phyloP scores from a whole-genome alignment of 2,797 vertebrate species.

The Hemibagrus guttatus region DNA sequence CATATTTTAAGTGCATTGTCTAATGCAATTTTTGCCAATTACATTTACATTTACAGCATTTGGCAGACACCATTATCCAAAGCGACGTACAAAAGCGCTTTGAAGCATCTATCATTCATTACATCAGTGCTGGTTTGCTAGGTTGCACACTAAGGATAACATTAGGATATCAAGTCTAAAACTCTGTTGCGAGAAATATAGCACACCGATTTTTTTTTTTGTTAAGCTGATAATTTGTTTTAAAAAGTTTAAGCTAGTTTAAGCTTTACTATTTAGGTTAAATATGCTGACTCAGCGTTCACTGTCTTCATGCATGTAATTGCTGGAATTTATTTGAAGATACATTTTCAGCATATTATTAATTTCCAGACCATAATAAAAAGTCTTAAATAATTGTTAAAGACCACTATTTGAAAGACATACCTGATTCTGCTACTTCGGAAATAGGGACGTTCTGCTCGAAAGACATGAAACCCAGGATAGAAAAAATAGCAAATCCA shows the following conservation, averaged over 20 bases:
- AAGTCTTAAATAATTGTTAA: not conserved
- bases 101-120: no score
- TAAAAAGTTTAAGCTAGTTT: no score
- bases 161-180: no score
- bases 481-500: conserved; percentile 97
- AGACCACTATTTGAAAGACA: conserved; percentile 37
- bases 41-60: no score
- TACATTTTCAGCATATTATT: not conserved
- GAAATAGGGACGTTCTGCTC: conserved; percentile 93
- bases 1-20: not conserved
- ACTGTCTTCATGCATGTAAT: not conserved
- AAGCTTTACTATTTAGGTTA: not conserved
- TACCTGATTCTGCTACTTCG: conserved; percentile 93
- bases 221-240: no score
- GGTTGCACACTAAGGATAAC: no score
- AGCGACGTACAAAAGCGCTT: no score
- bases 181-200: no score
- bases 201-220: no score
- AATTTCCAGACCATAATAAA: not conserved
- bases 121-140: no score
- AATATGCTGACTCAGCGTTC: not conserved
- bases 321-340: not conserved
- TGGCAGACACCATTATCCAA: no score
- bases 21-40: no score
- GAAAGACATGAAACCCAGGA: conserved; percentile 96